A percentile compares a stretch with the other conserved stretches of the same genome.
phyloP scores from a whole-genome alignment of 2,113 vertebrate species.

The Scopus umbretta region DNA sequence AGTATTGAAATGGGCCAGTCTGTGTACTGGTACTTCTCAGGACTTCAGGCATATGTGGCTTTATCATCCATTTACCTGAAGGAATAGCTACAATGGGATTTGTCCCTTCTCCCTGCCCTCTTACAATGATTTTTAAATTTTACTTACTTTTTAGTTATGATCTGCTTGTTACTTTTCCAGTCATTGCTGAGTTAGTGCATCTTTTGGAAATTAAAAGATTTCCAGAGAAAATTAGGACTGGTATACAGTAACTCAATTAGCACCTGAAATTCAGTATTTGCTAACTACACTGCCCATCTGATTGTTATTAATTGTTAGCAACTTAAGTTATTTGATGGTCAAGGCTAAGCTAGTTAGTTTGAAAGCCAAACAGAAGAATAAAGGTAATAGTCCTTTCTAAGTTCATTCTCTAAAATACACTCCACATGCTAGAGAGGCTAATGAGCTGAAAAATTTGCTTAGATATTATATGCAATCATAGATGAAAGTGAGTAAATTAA shows the following conservation, averaged over 20 bases:
- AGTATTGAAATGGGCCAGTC: background rate
- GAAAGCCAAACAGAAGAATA: background rate
- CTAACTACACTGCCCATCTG: background rate
- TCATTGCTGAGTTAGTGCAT: background rate
- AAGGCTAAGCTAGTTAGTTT: background rate
- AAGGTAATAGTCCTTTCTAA: background rate
- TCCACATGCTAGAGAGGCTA: background rate
- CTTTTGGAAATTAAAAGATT: background rate
- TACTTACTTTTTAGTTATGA: background rate
- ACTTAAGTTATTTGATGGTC: background rate
- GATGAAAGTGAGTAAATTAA: background rate
- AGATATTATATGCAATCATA: background rate
- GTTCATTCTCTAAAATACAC: background rate
- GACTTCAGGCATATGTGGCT: background rate
- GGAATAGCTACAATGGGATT: background rate
- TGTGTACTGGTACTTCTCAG: background rate
- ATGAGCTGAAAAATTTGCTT: background rate
- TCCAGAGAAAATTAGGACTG: background rate
- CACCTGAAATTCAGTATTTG: background rate
- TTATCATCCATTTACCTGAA: background rate
- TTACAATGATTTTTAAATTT: background rate
- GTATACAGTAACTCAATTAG: background rate
- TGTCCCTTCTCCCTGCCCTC: background rate
- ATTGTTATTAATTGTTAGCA: background rate
- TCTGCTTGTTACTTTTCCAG: background rate